These are phyloP conservation scores for Melanostoma scalare DNA, from an alignment of 2,888 invertebrate genomes.

Conservation along the genomic window DNA sequence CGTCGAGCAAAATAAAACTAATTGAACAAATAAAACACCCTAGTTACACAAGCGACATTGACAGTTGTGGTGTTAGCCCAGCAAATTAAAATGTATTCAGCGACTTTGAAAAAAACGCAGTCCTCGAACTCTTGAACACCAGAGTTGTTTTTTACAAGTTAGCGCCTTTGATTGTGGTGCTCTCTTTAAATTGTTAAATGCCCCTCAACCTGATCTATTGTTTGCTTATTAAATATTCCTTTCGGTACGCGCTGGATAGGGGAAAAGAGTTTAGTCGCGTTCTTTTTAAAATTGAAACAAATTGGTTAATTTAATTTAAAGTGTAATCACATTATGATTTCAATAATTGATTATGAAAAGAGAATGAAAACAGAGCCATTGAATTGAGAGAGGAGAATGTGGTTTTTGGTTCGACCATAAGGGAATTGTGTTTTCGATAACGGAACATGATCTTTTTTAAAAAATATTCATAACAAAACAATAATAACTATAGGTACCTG, in stretches of 20 bases:
- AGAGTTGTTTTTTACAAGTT: slow-evolving; percentile 9
- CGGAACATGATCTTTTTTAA: too few species aligned
- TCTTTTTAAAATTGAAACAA: slow-evolving; percentile 9
- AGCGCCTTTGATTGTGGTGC: slow-evolving; percentile 42
- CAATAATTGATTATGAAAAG: not conserved
- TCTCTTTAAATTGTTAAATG: slow-evolving; percentile 27
- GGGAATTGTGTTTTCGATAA: too few species aligned
- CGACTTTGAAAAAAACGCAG: not conserved
- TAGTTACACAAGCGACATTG: slow-evolving; percentile 8
- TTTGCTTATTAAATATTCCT: slow-evolving; percentile 17
- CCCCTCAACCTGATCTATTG: slow-evolving; percentile 37
- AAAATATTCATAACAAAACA: too few species aligned
- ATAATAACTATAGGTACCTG: too few species aligned
- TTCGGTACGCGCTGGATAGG: not conserved
- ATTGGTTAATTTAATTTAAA: slow-evolving; percentile 45
- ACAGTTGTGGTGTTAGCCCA: not conserved
- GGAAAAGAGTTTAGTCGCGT: slow-evolving; percentile 17
- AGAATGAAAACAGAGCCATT: not conserved
- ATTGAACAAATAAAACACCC: not conserved
- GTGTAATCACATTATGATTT: slow-evolving; percentile 30
- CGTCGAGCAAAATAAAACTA: not conserved
- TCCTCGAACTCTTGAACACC: slow-evolving; percentile 6
- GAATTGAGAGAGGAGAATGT: not conserved
- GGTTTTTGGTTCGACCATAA: not conserved
- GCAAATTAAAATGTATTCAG: slow-evolving; percentile 20